These are phyloP conservation scores for Hyalella azteca DNA, from an alignment of 2,888 invertebrate species.

Conservation along the genomic window DNA sequence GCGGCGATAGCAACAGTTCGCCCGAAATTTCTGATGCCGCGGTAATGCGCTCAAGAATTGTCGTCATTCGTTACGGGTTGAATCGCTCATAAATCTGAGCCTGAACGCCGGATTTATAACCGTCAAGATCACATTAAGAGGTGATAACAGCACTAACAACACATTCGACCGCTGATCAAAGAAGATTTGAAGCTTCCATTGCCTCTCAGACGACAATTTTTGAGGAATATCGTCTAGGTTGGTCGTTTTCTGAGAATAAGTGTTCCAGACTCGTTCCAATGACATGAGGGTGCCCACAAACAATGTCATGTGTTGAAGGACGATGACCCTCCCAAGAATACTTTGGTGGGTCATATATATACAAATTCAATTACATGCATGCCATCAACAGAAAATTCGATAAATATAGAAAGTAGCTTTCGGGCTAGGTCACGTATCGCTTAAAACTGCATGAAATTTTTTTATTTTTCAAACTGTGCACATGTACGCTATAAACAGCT, in stretches of 20 bases:
- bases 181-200: slow-evolving; percentile 9
- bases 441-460: no score
- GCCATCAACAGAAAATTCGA: no score
- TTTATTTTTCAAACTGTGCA: no score
- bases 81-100: slow-evolving; percentile 31
- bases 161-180: slow-evolving; percentile 30
- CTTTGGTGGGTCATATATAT: no score
- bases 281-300: no score
- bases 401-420: no score
- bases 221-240: not conserved
- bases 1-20: not conserved
- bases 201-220: not conserved
- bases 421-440: no score
- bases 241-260: not conserved
- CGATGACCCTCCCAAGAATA: no score
- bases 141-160: slow-evolving; percentile 37
- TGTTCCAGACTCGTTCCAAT: not conserved
- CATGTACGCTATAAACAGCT: no score
- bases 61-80: slow-evolving; percentile 31
- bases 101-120: slow-evolving; percentile 33
- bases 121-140: slow-evolving; percentile 31
- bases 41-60: slow-evolving; percentile 30
- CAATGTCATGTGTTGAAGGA: no score
- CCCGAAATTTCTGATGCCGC: slow-evolving; percentile 5
- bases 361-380: no score